Evolutionary conservation across 2,113 vertebrate species (phyloP).

Genomic region (Percopsis transmontana): DNA sequence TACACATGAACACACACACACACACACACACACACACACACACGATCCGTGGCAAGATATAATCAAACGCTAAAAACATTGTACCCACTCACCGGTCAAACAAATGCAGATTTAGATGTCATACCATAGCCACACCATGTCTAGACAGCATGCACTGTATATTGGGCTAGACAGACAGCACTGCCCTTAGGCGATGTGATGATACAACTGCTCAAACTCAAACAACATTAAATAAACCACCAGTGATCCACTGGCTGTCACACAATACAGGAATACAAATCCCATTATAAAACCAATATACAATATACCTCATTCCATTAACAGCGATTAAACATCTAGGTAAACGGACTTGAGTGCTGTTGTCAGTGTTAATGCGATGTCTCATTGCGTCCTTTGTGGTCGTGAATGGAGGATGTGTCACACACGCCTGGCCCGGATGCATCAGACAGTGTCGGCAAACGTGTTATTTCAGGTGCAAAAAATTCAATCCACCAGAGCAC

Average conservation of each 20-base stretch:
- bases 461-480: conserved; percentile 69
- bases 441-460: conserved; percentile 47
- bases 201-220: conserved; percentile 1
- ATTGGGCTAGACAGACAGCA: too few species aligned
- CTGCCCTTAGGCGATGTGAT: too few species aligned
- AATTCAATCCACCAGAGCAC: conserved; percentile 60
- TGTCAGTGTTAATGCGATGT: conserved; percentile 20
- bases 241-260: not conserved
- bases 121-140: conserved; percentile 4
- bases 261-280: conserved; percentile 23
- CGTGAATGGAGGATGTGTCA: conserved; percentile 58
- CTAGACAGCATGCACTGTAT: not conserved
- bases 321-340: conserved; percentile 22
- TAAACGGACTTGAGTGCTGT: conserved; percentile 10
- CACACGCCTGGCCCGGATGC: conserved; percentile 37
- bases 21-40: too few species aligned
- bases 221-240: conserved; percentile 20
- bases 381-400: conserved; percentile 1
- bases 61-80: conserved; percentile 4
- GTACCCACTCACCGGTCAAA: conserved; percentile 33
- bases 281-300: conserved; percentile 10
- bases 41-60: too few species aligned
- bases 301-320: conserved; percentile 19
- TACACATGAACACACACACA: too few species aligned
- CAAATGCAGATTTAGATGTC: conserved; percentile 24